Conservation (phyloP, 2,888 invertebrate species). For the Bugulina stolonifera region DNA sequence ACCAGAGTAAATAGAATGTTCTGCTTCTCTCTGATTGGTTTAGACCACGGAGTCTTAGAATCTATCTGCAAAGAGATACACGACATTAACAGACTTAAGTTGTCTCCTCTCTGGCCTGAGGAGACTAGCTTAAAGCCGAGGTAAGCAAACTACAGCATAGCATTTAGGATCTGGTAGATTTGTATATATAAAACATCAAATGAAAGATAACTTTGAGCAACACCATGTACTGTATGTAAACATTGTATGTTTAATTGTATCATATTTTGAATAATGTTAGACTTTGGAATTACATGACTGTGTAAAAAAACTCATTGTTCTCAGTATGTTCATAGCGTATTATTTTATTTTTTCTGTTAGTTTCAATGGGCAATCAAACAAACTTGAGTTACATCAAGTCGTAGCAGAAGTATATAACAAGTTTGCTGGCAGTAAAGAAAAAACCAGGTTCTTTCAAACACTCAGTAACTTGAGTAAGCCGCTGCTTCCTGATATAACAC, state of each 20-base stretch:
- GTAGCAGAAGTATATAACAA: neutral
- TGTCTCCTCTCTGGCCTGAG: constrained; percentile 16
- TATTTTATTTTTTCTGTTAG: neutral
- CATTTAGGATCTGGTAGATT: too few species aligned
- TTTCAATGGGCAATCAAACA: neutral
- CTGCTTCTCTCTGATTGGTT: constrained; percentile 10
- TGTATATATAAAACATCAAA: too few species aligned
- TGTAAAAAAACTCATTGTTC: too few species aligned
- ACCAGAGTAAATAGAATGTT: neutral
- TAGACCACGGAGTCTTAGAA: constrained; percentile 11
- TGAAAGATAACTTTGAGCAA: too few species aligned
- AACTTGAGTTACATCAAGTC: neutral
- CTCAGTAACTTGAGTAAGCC: neutral
- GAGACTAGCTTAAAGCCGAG: neutral
- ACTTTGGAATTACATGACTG: too few species aligned
- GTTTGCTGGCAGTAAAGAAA: too few species aligned
- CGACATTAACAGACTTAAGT: constrained; percentile 1
- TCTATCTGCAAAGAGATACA: neutral
- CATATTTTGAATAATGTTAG: too few species aligned
- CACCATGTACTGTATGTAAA: too few species aligned
- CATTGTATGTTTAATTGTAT: too few species aligned
- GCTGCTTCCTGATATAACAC: neutral
- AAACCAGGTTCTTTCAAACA: neutral
- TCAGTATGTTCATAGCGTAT: too few species aligned
- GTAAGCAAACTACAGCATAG: too few species aligned